phyloP scores from a whole-genome alignment of 2,888 invertebrate species.

The Meiosimyza platycephala region DNA sequence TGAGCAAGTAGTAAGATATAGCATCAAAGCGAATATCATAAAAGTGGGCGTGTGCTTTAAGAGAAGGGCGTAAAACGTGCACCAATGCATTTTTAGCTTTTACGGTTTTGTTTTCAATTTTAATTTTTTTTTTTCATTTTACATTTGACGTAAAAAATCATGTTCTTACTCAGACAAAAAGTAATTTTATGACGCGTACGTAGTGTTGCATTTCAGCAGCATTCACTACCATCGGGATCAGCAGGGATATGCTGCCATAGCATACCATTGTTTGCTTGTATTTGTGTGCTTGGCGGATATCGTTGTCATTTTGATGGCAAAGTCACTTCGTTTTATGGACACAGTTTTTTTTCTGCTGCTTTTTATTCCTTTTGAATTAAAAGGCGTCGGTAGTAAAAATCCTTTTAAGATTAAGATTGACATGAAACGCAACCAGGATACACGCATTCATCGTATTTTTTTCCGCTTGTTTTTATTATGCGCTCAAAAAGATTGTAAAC shows the following conservation, averaged over 20 bases:
- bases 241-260: background rate
- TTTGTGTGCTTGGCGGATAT: conserved; percentile 8
- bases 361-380: conserved; percentile 24
- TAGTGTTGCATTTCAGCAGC: conserved; percentile 29
- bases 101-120: conserved; percentile 14
- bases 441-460: conserved; percentile 28
- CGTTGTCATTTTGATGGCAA: conserved; percentile 24
- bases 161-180: conserved; percentile 54
- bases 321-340: conserved; percentile 36
- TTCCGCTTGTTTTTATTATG: background rate
- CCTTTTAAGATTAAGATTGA: conserved; percentile 54
- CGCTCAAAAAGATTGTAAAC: background rate
- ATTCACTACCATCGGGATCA: too few relatives aligned
- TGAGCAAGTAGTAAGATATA: too few relatives aligned
- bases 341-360: background rate
- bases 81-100: too few relatives aligned
- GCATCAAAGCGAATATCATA: background rate
- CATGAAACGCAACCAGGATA: conserved; percentile 43
- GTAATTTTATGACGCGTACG: conserved; percentile 61
- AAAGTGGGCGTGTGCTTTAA: conserved; percentile 11
- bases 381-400: conserved; percentile 55
- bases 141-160: conserved; percentile 28
- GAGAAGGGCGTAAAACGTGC: background rate
- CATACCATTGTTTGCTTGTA: conserved; percentile 2
- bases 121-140: background rate